Evolutionary conservation across 2,888 invertebrate genomes (phyloP).

Genomic region (Chloroclysta siterata): DNA sequence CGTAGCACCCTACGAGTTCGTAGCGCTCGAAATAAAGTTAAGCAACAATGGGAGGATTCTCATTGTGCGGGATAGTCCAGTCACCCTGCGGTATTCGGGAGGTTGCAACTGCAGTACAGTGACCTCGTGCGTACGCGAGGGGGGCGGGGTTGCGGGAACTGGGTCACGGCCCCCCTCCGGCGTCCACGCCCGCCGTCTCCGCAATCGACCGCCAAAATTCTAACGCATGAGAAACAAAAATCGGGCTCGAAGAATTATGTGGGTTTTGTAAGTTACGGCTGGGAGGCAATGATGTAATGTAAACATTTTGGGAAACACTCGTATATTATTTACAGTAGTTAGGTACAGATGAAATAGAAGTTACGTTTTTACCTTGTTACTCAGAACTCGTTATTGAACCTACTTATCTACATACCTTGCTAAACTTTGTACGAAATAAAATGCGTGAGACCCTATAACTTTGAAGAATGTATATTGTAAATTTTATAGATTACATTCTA

Average conservation of each 20-base stretch:
- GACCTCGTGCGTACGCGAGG: constrained; percentile 81
- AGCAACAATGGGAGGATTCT: constrained; percentile 37
- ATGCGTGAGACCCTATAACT: no score
- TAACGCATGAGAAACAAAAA: constrained; percentile 42
- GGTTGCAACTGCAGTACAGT: constrained; percentile 83
- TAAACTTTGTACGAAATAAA: neutral
- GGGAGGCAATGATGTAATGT: constrained; percentile 9
- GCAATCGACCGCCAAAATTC: constrained; percentile 81
- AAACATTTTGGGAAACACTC: constrained; percentile 9
- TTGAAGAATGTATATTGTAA: no score
- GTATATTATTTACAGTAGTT: constrained; percentile 6
- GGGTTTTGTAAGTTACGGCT: constrained; percentile 27
- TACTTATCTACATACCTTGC: neutral
- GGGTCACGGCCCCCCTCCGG: constrained; percentile 68
- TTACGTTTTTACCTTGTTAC: neutral
- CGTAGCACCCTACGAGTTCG: constrained; percentile 33
- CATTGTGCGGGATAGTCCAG: constrained; percentile 59
- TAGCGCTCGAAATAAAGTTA: constrained; percentile 31
- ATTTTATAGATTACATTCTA: no score
- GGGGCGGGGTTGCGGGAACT: constrained; percentile 54
- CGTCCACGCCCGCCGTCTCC: constrained; percentile 55
- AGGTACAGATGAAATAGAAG: neutral
- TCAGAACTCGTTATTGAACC: neutral
- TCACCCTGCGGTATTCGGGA: constrained; percentile 75
- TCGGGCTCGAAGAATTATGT: constrained; percentile 32